Conservation (phyloP, 1,140 invertebrate species). For the Drosophila sechellia region DNA sequence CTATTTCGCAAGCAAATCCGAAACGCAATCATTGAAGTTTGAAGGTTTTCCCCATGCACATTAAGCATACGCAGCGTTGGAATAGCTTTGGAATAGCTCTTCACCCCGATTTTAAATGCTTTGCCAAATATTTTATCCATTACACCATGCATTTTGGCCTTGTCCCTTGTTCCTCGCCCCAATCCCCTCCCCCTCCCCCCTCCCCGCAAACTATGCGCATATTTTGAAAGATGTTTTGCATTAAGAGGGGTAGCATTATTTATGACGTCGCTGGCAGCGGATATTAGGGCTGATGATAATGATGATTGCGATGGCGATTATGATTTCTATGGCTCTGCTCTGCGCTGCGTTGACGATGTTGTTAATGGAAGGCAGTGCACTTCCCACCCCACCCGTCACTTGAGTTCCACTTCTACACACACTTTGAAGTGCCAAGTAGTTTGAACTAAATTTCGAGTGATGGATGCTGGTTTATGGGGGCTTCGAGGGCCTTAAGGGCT, state of each 20-base stretch:
- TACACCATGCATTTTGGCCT: constrained; percentile 33
- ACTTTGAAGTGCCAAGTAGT: constrained; percentile 28
- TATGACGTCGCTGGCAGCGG: constrained; percentile 39
- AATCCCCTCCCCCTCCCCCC: no score
- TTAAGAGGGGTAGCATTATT: constrained; percentile 42
- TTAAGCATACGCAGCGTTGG: constrained; percentile 33
- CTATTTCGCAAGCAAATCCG: constrained; percentile 26
- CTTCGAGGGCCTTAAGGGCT: constrained; percentile 18
- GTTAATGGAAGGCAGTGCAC: constrained; percentile 37
- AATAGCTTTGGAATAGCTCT: constrained; percentile 30
- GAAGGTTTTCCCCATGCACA: constrained; percentile 6
- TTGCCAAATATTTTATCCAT: constrained; percentile 42
- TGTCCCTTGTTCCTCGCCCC: neutral
- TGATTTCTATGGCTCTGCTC: neutral
- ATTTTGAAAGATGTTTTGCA: constrained; percentile 53
- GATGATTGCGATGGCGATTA: constrained; percentile 27
- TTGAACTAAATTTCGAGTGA: constrained; percentile 44
- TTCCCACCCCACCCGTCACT: neutral
- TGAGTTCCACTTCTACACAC: constrained; percentile 11
- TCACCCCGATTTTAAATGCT: constrained; percentile 30
- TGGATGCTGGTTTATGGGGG: constrained; percentile 33
- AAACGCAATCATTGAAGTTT: constrained; percentile 27
- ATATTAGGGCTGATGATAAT: constrained; percentile 45
- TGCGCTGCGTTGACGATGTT: constrained; percentile 14
- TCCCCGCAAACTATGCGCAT: constrained; percentile 36